Evolutionary conservation across 2,888 invertebrate genomes (phyloP).

Genomic region (Plagiodera versicolora): DNA sequence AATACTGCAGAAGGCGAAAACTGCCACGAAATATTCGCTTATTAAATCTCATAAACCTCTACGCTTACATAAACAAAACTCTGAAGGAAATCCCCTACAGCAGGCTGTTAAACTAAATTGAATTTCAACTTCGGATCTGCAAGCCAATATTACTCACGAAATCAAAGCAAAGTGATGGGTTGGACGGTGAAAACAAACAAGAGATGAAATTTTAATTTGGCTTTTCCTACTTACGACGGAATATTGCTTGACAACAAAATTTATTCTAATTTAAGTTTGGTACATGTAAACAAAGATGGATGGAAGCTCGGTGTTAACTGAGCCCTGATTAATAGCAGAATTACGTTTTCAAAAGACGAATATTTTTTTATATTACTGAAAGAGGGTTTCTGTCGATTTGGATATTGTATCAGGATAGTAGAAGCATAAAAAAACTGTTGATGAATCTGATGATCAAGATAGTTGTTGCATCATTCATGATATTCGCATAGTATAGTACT

Average conservation of each 20-base stretch:
- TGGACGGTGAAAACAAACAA: neutral
- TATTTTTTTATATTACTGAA: too few species aligned
- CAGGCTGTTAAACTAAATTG: conserved; percentile 35
- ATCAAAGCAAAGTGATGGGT: conserved; percentile 23
- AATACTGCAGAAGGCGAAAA: neutral
- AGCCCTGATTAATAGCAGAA: too few species aligned
- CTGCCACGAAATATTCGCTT: conserved; percentile 9
- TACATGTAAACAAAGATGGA: too few species aligned
- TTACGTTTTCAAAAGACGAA: too few species aligned
- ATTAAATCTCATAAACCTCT: conserved; percentile 34
- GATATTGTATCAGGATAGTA: too few species aligned
- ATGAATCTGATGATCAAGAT: too few species aligned
- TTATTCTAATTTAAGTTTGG: too few species aligned
- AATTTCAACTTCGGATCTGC: conserved; percentile 37
- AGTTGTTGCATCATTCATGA: too few species aligned
- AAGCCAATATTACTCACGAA: conserved; percentile 28
- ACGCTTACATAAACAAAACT: conserved; percentile 38
- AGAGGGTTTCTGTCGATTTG: too few species aligned
- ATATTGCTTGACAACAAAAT: neutral
- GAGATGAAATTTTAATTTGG: neutral
- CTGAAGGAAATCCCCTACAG: conserved; percentile 31
- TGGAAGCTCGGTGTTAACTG: too few species aligned
- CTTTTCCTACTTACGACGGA: neutral
- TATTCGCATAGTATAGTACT: too few species aligned
- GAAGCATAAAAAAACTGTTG: too few species aligned